Evolutionary conservation across 2,113 vertebrate species (phyloP).

Genomic region (Arizona elegans): DNA sequence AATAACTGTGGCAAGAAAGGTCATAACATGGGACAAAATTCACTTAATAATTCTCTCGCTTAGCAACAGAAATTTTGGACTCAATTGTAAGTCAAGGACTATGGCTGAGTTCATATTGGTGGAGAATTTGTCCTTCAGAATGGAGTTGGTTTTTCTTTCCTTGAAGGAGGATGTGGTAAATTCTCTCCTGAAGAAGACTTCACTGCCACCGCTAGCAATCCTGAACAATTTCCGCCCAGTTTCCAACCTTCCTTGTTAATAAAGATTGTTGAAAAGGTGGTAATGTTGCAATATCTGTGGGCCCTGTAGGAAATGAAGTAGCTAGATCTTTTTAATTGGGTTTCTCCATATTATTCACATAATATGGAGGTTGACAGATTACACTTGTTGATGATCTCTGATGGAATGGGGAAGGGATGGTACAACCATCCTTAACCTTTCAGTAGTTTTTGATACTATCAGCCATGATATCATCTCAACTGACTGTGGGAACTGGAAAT

Average conservation of each 20-base stretch:
- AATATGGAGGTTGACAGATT: not conserved
- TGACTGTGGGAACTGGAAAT: not conserved
- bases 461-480: not conserved
- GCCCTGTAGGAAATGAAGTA: not conserved
- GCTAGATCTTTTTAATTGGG: not conserved
- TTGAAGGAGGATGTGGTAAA: not conserved
- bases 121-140: not conserved
- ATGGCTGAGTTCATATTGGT: not conserved
- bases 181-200: not conserved
- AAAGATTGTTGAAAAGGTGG: not conserved
- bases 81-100: not conserved
- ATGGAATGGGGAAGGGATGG: not conserved
- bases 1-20: not conserved
- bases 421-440: not conserved
- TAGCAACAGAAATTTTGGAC: not conserved
- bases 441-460: not conserved
- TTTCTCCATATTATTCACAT: not conserved
- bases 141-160: not conserved
- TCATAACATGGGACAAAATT: not conserved
- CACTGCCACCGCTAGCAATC: not conserved
- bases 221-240: not conserved
- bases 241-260: not conserved
- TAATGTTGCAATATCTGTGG: not conserved
- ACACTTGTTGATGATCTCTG: not conserved
- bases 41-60: not conserved